These are phyloP conservation scores for Tachysurus vachellii DNA, from an alignment of 2,113 vertebrate genomes.

Conservation along the genomic window DNA sequence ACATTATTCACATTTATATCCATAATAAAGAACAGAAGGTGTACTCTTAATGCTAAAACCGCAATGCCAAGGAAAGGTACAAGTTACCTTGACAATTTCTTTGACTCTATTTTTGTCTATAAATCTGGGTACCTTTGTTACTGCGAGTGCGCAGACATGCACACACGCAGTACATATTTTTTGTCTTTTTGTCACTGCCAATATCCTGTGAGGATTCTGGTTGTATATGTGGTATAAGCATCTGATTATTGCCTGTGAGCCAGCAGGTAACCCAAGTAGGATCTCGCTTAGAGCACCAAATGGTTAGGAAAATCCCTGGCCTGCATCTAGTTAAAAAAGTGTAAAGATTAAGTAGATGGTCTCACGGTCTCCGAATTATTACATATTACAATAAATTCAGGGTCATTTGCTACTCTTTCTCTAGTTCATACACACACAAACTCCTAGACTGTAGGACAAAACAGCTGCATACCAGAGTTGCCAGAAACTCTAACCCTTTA, in stretches of 20 bases:
- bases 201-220: not conserved
- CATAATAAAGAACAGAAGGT: too few relatives aligned
- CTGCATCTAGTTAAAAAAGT: not conserved
- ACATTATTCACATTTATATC: not conserved
- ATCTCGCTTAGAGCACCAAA: not conserved
- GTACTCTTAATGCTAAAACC: not conserved
- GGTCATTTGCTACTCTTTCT: not conserved
- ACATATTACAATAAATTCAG: not conserved
- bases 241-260: not conserved
- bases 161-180: not conserved
- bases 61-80: not conserved
- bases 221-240: not conserved
- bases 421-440: not conserved
- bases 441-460: slow-evolving; percentile 57
- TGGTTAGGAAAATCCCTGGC: not conserved
- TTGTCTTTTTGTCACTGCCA: not conserved
- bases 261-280: slow-evolving; percentile 6
- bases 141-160: not conserved
- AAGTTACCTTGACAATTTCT: not conserved
- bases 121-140: not conserved
- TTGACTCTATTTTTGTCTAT: not conserved
- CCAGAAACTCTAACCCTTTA: slow-evolving; percentile 28
- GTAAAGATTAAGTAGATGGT: not conserved
- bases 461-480: slow-evolving; percentile 63
- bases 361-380: not conserved